phyloP scores from a whole-genome alignment of 1,140 invertebrate species.

The Aphaenogaster rudis region DNA sequence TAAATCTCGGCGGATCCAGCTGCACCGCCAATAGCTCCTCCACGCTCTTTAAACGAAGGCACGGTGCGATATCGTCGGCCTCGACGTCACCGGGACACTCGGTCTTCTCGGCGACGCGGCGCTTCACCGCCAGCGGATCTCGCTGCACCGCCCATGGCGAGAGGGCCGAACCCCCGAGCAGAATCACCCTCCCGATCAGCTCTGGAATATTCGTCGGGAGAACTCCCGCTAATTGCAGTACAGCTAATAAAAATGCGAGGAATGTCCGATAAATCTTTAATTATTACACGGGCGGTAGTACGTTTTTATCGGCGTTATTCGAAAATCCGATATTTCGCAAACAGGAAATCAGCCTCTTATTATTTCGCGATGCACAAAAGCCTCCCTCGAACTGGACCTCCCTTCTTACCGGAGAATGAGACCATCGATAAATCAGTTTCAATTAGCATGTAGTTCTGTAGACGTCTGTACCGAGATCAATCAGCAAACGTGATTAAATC shows the following conservation, averaged over 20 bases:
- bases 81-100: slow-evolving; percentile 92
- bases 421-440: neutral
- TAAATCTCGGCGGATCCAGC: slow-evolving; percentile 93
- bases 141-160: slow-evolving; percentile 97
- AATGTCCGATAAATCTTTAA: slow-evolving; percentile 18
- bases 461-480: neutral
- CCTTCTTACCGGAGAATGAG: neutral
- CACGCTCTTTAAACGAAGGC: slow-evolving; percentile 92
- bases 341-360: neutral
- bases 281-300: neutral
- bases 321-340: slow-evolving; percentile 18
- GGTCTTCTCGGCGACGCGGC: slow-evolving; percentile 92
- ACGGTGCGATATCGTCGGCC: slow-evolving; percentile 94
- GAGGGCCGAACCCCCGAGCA: slow-evolving; percentile 97
- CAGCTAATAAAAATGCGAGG: neutral
- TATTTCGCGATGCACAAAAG: neutral
- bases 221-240: neutral
- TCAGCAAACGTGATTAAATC: slow-evolving; percentile 15
- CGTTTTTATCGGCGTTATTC: neutral
- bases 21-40: slow-evolving; percentile 91
- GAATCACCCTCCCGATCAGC: slow-evolving; percentile 95
- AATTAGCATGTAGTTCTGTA: slow-evolving; percentile 21
- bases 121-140: slow-evolving; percentile 93
- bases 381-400: too few relatives aligned
- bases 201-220: slow-evolving; percentile 88